These are phyloP conservation scores for Pocillopora grandis DNA, from an alignment of 92 coral and sea anemone species.

Conservation along the genomic window DNA sequence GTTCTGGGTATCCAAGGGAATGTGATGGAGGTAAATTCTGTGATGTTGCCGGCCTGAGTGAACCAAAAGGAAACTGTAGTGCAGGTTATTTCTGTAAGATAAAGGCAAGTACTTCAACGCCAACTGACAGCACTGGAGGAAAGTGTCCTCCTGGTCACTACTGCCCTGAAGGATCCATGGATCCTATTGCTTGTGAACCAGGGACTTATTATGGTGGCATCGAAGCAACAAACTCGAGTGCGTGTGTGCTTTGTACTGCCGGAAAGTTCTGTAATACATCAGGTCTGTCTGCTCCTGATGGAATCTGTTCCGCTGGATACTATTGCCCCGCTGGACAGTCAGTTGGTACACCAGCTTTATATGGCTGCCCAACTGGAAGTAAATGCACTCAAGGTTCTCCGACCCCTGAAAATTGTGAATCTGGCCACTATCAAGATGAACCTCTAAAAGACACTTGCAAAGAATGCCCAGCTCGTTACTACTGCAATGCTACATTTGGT, in stretches of 20 bases:
- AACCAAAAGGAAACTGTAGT: constrained; percentile 83
- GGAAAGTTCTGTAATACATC: constrained; percentile 90
- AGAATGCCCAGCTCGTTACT: constrained; percentile 79
- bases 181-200: constrained; percentile 79
- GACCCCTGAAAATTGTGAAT: constrained; percentile 76
- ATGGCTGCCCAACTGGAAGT: constrained; percentile 80
- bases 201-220: constrained; percentile 82
- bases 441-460: constrained; percentile 70
- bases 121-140: constrained; percentile 85
- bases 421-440: constrained; percentile 86
- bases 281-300: constrained; percentile 78
- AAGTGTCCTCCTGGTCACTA: constrained; percentile 79
- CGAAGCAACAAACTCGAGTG: constrained; percentile 67
- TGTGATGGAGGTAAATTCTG: constrained; percentile 96
- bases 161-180: constrained; percentile 82
- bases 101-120: constrained; percentile 69
- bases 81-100: constrained; percentile 89
- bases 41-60: constrained; percentile 70
- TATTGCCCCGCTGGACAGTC: constrained; percentile 94
- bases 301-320: constrained; percentile 86
- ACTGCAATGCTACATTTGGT: constrained; percentile 88
- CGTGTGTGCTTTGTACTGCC: constrained; percentile 78
- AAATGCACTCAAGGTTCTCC: constrained; percentile 75
- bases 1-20: constrained; percentile 65
- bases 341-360: constrained; percentile 70